Evolutionary conservation across 2,888 invertebrate genomes (phyloP).

Genomic region (Sussaba pulchella): DNA sequence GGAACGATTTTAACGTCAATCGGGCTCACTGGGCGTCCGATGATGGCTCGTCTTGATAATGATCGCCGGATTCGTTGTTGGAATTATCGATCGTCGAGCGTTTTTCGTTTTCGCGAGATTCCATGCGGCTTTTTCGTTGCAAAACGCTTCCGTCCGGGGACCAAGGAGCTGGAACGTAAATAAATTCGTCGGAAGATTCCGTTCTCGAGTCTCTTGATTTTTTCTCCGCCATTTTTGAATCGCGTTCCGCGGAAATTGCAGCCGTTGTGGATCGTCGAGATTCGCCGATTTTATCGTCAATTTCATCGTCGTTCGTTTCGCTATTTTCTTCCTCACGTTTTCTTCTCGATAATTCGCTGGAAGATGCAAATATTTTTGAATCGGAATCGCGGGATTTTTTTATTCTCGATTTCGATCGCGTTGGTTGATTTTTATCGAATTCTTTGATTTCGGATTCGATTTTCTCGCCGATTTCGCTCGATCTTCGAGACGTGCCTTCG

Average conservation of each 20-base stretch:
- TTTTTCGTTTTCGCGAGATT: not conserved
- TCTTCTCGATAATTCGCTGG: slow-evolving; percentile 11
- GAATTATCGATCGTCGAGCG: not conserved
- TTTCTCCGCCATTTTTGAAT: not conserved
- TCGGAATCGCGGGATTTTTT: slow-evolving; percentile 3
- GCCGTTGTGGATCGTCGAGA: not conserved
- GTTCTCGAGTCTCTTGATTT: not conserved
- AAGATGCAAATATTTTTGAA: slow-evolving; percentile 14
- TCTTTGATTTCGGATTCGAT: not conserved
- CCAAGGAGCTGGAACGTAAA: slow-evolving; percentile 35
- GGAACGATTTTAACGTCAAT: not conserved
- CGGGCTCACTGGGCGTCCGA: slow-evolving; percentile 19
- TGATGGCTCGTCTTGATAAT: not conserved
- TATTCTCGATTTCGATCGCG: not conserved
- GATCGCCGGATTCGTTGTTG: not conserved
- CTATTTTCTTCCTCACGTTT: not conserved
- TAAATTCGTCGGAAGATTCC: not conserved
- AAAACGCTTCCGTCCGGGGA: slow-evolving; percentile 23
- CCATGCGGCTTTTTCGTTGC: slow-evolving; percentile 27
- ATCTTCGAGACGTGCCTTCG: not conserved
- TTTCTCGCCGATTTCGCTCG: not conserved
- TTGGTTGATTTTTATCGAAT: not conserved
- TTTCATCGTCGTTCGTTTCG: not conserved
- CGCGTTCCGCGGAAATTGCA: not conserved
- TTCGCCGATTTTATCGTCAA: not conserved